Conservation (phyloP, 2,888 invertebrate species). For the Caenorhabditis drosophilae region DNA sequence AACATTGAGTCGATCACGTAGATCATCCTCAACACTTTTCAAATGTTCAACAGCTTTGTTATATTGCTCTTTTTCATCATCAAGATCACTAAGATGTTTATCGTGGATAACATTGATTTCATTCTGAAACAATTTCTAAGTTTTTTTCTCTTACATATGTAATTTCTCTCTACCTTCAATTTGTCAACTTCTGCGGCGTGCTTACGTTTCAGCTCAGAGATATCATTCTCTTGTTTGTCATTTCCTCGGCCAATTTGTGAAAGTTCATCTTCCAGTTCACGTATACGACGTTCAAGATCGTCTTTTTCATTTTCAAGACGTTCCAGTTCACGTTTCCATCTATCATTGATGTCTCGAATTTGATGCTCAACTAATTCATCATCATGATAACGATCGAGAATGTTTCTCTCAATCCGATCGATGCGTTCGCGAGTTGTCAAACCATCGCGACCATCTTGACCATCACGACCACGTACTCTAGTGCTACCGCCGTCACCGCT, state of each 20-base stretch:
- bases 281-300: constrained; percentile 58
- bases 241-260: constrained; percentile 58
- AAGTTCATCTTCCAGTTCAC: constrained; percentile 65
- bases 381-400: constrained; percentile 54
- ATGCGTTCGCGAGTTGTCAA: constrained; percentile 24
- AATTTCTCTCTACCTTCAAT: too few species aligned
- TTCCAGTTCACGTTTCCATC: constrained; percentile 64
- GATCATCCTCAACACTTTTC: constrained; percentile 59
- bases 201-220: constrained; percentile 61
- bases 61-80: constrained; percentile 65
- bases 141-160: too few species aligned
- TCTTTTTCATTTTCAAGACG: constrained; percentile 67
- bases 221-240: constrained; percentile 58
- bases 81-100: constrained; percentile 64
- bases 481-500: constrained; percentile 9
- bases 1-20: constrained; percentile 58
- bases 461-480: neutral
- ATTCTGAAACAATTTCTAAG: too few species aligned
- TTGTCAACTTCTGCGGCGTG: constrained; percentile 64
- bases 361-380: constrained; percentile 55
- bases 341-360: constrained; percentile 63
- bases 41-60: constrained; percentile 57
- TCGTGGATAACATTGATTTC: constrained; percentile 62
- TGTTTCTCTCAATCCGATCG: constrained; percentile 35
- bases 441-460: constrained; percentile 42